phyloP scores from a whole-genome alignment of 2,113 vertebrate genomes.

The Phylloscopus trochiloides region DNA sequence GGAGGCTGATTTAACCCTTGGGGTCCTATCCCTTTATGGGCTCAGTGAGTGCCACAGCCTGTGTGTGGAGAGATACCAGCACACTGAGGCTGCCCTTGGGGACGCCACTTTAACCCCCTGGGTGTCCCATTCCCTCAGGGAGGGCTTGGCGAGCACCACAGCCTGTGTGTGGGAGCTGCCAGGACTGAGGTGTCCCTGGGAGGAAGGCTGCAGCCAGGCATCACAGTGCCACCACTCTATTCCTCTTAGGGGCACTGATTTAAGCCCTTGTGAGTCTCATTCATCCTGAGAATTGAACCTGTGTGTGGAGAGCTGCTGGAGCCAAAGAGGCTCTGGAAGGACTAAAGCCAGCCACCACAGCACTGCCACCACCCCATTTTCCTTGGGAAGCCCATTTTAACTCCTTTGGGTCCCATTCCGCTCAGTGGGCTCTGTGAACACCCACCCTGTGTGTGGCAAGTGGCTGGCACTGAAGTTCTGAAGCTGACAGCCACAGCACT shows the following conservation, averaged over 20 bases:
- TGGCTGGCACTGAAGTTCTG: neutral
- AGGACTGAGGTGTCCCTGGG: fast-evolving
- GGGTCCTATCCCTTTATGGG: neutral
- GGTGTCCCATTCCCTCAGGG: neutral
- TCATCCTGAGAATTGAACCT: neutral
- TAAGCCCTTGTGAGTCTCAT: neutral
- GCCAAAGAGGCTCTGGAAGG: neutral
- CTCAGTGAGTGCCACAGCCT: neutral
- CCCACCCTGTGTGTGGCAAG: neutral
- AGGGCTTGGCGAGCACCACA: neutral
- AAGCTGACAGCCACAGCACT: neutral
- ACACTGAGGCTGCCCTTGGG: neutral
- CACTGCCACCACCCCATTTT: neutral
- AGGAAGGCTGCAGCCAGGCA: neutral
- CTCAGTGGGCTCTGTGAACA: neutral
- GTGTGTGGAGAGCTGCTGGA: neutral
- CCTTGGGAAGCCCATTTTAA: neutral
- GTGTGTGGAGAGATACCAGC: neutral
- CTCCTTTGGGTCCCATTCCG: neutral
- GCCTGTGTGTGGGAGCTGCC: neutral
- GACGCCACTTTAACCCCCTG: neutral
- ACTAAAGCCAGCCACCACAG: neutral
- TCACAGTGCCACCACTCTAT: neutral
- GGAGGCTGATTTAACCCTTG: neutral
- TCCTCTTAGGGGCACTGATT: neutral